Percentiles rank a stretch among this genome's conserved stretches.
These are phyloP conservation scores for Patagioenas fasciata DNA, from an alignment of 2,113 vertebrate species.

Conservation along the genomic window DNA sequence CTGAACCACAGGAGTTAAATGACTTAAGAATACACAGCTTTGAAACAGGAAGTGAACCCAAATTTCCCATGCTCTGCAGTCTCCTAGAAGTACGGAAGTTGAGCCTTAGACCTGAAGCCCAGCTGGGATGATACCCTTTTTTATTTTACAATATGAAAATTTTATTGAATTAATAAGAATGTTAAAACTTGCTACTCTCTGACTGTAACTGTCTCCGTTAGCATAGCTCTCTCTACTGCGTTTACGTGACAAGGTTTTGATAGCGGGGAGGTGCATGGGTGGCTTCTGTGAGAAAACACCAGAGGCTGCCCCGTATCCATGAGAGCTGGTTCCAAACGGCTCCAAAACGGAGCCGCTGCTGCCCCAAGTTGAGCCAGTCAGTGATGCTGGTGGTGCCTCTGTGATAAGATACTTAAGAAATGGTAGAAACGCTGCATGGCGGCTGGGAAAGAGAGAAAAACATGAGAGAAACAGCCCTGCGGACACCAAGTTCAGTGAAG, in stretches of 20 bases:
- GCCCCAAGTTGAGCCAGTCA: background rate
- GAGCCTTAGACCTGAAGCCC: background rate
- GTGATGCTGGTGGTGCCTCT: background rate
- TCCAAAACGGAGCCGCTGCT: rapidly evolving
- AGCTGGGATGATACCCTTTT: background rate
- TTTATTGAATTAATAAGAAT: background rate
- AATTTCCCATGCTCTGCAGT: background rate
- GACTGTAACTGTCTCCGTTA: background rate
- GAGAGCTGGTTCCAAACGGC: background rate
- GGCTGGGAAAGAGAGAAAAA: background rate
- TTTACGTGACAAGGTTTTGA: background rate
- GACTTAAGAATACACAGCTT: background rate
- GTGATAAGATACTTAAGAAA: background rate
- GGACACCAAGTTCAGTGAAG: background rate
- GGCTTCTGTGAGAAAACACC: background rate
- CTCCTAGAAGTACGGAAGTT: background rate
- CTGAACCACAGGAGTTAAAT: background rate
- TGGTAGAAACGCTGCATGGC: background rate
- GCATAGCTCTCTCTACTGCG: background rate
- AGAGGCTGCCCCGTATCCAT: rapidly evolving
- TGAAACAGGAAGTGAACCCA: background rate
- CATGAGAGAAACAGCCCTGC: background rate
- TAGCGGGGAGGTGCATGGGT: background rate
- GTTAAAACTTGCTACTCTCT: background rate
- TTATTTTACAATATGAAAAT: background rate